Conservation (phyloP, 2,797 vertebrate genomes). For the Glyptemys insculpta region DNA sequence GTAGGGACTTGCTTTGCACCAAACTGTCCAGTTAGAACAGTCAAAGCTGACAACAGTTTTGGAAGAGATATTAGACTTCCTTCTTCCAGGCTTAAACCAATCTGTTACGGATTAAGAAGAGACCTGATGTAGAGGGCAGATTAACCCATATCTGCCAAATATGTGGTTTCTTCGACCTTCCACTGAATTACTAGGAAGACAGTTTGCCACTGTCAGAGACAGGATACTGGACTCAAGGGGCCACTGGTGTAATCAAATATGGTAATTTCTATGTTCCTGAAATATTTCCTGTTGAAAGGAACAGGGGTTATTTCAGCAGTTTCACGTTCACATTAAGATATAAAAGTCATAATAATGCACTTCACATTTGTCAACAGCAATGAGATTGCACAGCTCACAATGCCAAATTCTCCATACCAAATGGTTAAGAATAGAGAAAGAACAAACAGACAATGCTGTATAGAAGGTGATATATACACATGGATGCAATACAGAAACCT, state of each 20-base stretch:
- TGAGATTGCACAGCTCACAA: not conserved
- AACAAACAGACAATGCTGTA: not conserved
- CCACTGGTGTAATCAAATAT: not conserved
- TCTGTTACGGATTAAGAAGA: slow-evolving; percentile 13
- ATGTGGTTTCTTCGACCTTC: slow-evolving; percentile 15
- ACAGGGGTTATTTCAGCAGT: accelerated
- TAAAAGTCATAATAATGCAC: not conserved
- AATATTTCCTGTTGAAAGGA: not conserved
- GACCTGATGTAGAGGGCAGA: slow-evolving; percentile 13
- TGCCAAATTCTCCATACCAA: not conserved
- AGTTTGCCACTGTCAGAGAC: not conserved
- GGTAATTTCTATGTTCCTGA: slow-evolving; percentile 1
- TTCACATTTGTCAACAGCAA: not conserved
- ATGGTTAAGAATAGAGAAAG: not conserved
- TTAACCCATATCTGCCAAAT: slow-evolving; percentile 11
- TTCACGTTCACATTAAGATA: not conserved
- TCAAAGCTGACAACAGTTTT: slow-evolving; percentile 12
- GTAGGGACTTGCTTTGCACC: not conserved
- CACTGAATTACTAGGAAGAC: not conserved
- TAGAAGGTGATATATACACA: accelerated
- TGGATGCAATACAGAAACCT: not conserved
- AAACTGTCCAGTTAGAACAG: not conserved
- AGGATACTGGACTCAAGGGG: not conserved
- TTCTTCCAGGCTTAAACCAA: not conserved
- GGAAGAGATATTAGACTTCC: not conserved